phyloP scores from a whole-genome alignment of 2,113 vertebrate species.

The Gobiocypris rarus region DNA sequence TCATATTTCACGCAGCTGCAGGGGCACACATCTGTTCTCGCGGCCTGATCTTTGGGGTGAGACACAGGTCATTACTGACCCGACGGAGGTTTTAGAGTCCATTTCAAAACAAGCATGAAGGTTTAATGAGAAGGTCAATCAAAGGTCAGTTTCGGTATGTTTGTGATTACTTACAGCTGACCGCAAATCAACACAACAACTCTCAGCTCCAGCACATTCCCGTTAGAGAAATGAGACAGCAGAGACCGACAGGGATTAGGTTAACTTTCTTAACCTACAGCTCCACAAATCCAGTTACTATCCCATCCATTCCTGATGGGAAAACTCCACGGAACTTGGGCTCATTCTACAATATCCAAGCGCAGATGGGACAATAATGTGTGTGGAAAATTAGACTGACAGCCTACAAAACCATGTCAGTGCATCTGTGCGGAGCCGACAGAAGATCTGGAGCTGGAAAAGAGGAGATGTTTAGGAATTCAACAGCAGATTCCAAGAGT shows the following conservation, averaged over 20 bases:
- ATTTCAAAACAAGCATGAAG: background rate
- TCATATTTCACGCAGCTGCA: background rate
- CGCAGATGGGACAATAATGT: background rate
- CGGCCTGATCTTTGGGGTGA: background rate
- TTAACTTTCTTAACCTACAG: slow-evolving; percentile 80
- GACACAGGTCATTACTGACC: background rate
- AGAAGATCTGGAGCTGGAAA: background rate
- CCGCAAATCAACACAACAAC: background rate
- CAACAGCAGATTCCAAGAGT: background rate
- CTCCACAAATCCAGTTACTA: slow-evolving; percentile 67
- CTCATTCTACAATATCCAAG: background rate
- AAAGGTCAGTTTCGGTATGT: background rate
- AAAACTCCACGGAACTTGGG: background rate
- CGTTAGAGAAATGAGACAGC: slow-evolving; percentile 2
- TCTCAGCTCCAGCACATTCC: background rate
- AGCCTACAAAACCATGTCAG: background rate
- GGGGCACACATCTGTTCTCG: background rate
- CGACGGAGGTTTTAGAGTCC: no score
- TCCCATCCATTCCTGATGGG: background rate
- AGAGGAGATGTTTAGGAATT: background rate
- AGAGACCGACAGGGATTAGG: slow-evolving; percentile 70
- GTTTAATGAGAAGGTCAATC: background rate
- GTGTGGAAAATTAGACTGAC: background rate
- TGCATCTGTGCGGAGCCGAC: background rate
- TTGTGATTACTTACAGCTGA: background rate